Base-by-base conservation (phyloP, 2,888 invertebrate genomes). In the Selenia dentaria region DNA sequence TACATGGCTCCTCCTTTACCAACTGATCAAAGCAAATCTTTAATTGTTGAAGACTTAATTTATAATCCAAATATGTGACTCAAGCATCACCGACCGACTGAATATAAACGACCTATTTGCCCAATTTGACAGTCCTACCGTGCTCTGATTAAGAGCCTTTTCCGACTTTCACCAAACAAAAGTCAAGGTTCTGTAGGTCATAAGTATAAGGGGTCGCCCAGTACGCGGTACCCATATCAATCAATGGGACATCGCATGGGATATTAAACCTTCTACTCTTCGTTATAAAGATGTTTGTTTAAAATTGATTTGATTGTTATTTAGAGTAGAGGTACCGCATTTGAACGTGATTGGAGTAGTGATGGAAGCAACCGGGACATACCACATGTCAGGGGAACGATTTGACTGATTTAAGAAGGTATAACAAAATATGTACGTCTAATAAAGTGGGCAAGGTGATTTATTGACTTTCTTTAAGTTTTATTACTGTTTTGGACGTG, bases 121-220 rank as follows among this genome's bases (percentile, higher is more conserved):
- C 33, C 39, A 39, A 38, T 35, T 31, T 24, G 37, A 48, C 42
- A 27, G 41, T 51, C 45, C 49, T 35, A 43, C 33, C 33, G 20
- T 55, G 41, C 51, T 69, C 63, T 54, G 43, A 65, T 64, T 66
- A 57, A 57, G 50, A 64, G 57, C 54, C 56, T 61, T 66, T 71
- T 79, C 76, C 56, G 69, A 80, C 85, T 87, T 87, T 86, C 87
- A 72, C 83, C 65, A 67, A 67, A 69, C 72, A 40, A 69, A 75
- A 76, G 78, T 74, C 75, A 78, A 75, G 79, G 81, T 79, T 80
- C 81, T 85, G 61, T 85, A 67, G 88, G 87, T 87, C 81, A 86
- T 72, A 81, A 76, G 77, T 75, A 54, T 80, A 80, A 59, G 72
- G 67, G 81, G 82, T 79, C 83, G 70, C 45, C 34, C 38, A 22